Evolutionary conservation across 2,797 vertebrate species (phyloP), one percentile per base, ranked within the genome.

Genomic region (Notolabrus celidotus): DNA sequence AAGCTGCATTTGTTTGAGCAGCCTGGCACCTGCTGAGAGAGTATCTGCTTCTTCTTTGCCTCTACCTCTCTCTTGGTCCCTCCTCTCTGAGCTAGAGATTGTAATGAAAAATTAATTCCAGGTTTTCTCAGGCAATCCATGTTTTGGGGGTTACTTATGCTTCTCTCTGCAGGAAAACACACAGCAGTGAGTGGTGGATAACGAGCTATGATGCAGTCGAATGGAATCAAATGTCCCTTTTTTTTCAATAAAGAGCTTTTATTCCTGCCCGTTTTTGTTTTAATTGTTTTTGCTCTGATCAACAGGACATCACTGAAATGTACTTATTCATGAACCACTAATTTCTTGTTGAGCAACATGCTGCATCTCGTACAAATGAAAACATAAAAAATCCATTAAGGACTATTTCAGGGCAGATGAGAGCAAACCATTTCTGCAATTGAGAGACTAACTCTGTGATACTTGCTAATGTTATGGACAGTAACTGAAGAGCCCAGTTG

Each of bases 211-310:
- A 71, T 67, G 60, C 54, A 79, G 47, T 71, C 49, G 69, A 67
- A 64, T 58, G 36, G 50, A 79, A 69, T 67, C 43, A 76, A 64
- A 82, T 52, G 46, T 34, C 53, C n/a, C 16, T 14, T 38, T 29
- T 10, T 36, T 1, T 7, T 25, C 4, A 7, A 55, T 46, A 41
- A 53, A 61, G 39, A 67, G 47, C 17, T 52, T 78, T 66, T 58
- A 63, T 47, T 45, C n/a, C 57, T 54, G 33, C 54, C 27, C n/a
- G 31, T 69, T 45, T 39, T n/a, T 52, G 49, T 74, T 82, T 73
- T 81, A 78, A 82, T 84, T 76, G 74, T 64, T 68, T 20, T 45
- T 33, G 17, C 33, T 10, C 50, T 56, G 60, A 77, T 84, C 70
- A 85, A 67, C 67, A 66, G 49, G 64, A 73, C 42, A 42, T 79